phyloP scores from a whole-genome alignment of 2,888 invertebrate species.

The Nudaria mundana region DNA sequence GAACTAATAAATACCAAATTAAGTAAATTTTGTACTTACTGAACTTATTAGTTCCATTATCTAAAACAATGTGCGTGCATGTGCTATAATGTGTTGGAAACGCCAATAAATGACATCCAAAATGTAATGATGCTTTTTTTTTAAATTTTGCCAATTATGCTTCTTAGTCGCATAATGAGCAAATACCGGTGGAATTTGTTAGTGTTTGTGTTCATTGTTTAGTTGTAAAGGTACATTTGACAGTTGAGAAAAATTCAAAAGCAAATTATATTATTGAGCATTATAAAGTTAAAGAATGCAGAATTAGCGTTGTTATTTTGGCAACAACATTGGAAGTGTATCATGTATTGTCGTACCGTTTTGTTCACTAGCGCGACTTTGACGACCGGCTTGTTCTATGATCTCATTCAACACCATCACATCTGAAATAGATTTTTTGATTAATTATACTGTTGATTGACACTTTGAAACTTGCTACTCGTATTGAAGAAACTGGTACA shows the following conservation, averaged over 20 bases:
- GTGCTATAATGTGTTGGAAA: conserved; percentile 33
- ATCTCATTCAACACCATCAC: conserved; percentile 98
- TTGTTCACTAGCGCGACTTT: conserved; percentile 92
- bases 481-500: too few species aligned
- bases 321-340: conserved; percentile 37
- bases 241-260: conserved; percentile 13
- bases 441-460: too few species aligned
- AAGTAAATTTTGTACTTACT: too few species aligned
- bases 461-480: too few species aligned
- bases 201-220: conserved; percentile 31
- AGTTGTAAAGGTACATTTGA: conserved; percentile 19
- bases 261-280: conserved; percentile 25
- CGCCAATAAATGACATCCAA: conserved; percentile 75
- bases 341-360: conserved; percentile 85
- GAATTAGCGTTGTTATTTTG: conserved; percentile 41
- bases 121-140: conserved; percentile 38
- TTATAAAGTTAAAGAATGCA: conserved; percentile 43
- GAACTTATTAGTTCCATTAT: too few species aligned
- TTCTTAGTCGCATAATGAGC: conserved; percentile 72
- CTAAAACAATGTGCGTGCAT: conserved; percentile 34
- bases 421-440: conserved; percentile 87
- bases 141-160: conserved; percentile 74
- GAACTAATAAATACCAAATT: too few species aligned
- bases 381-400: conserved; percentile 96
- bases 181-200: conserved; percentile 61